A percentile compares a stretch with the other conserved stretches of the same genome.
phyloP scores from a whole-genome alignment of 2,113 vertebrate genomes.

The Silurus glanis region DNA sequence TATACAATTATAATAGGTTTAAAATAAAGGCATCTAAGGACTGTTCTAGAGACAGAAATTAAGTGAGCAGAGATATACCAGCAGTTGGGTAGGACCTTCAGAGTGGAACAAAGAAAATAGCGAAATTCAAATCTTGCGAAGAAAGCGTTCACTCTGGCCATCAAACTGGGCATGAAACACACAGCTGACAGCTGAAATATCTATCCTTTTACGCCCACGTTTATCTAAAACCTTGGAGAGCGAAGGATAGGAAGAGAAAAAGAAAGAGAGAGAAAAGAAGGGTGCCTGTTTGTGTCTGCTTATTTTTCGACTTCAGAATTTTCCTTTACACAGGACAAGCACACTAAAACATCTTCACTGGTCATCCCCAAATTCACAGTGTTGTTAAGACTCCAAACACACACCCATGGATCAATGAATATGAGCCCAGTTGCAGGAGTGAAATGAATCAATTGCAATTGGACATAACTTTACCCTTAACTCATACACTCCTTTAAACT shows the following conservation, averaged over 20 bases:
- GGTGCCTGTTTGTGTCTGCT: conserved; percentile 53
- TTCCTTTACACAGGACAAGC: conserved; percentile 35
- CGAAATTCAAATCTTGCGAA: conserved; percentile 68
- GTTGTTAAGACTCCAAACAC: conserved; percentile 72
- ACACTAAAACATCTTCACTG: conserved; percentile 30
- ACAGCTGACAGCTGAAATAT: conserved; percentile 71
- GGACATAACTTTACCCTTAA: background rate
- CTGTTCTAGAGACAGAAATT: background rate
- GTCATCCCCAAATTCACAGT: background rate
- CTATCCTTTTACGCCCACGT: conserved; percentile 63
- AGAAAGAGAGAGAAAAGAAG: background rate
- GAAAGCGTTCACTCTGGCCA: conserved; percentile 67
- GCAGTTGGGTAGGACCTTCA: conserved; percentile 42
- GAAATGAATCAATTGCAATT: conserved; percentile 15
- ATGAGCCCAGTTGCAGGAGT: background rate
- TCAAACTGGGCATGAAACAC: conserved; percentile 62
- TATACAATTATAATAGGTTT: background rate
- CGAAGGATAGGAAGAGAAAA: conserved; percentile 33
- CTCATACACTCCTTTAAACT: background rate
- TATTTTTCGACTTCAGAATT: conserved; percentile 51
- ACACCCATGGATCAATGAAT: conserved; percentile 69
- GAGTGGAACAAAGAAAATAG: conserved; percentile 55
- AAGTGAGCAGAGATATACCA: conserved; percentile 2
- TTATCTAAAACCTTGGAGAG: conserved; percentile 59
- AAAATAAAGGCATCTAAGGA: background rate